Base-by-base conservation (phyloP, 2,888 invertebrate species). In the Acronicta aceris region DNA sequence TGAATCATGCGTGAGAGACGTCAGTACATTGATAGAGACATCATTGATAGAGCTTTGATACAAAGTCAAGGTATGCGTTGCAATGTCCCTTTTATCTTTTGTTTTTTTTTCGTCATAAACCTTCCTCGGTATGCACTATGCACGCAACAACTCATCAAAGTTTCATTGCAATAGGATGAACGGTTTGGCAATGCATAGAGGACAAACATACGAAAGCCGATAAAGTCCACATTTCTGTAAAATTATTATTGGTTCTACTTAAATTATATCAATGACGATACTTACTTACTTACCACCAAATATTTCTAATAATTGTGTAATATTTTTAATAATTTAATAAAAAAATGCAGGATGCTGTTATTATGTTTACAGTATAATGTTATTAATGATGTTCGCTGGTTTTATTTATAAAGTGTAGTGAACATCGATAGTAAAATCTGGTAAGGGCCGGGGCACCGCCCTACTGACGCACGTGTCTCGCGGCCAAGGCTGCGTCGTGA, bases 401-500 rank as follows among this genome's bases (percentile, higher is more conserved):
- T 45, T 52, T 66, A 41, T 45, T 52, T 66, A 41, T 62, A 50
- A 17, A 49, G 72, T 57, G 50, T 67, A 51, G 61, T 46, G 21
- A 16, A 27, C 52, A 78, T 81, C 80, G 81, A 81, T 68, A 80
- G 65, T 63, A 68, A 57, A 70, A 65, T 64, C 53, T 64, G 56
- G 58, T 72, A 78, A 82, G 81, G 80, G 78, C 70, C 62, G 70
- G 59, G 71, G 79, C 81, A 69, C 90, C 84, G 79, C 92, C 88
- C 91, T 93, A 90, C 58, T 78, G 85, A 85, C 90, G 93, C 94
- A 93, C 94, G 94, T 94, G 94, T 93, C 88, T 90, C 84, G 91
- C 89, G 93, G 94, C 94, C 94, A 94, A 94, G 94, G 94, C 93
- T 94, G 93, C 84, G 83, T 75, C 86, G 92, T 92, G 94, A 93